phyloP scores from a whole-genome alignment of 2,797 vertebrate genomes.

The Anableps anableps region DNA sequence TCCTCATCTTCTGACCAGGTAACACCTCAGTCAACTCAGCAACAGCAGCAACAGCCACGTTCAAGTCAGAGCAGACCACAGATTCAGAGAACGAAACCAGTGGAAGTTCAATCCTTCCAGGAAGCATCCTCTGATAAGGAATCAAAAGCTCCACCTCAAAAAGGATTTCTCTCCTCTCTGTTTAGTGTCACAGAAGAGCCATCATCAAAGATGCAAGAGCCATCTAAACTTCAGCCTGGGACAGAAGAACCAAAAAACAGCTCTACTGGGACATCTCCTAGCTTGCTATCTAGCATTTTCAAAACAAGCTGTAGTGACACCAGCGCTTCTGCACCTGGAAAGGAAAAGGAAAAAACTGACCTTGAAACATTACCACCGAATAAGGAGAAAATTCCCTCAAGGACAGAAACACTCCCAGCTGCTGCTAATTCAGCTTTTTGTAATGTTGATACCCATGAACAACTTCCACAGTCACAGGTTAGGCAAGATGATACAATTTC shows the following conservation, averaged over 20 bases:
- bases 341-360: conserved; percentile 74
- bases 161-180: conserved; percentile 85
- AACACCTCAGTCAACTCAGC: conserved; percentile 48
- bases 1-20: conserved; percentile 43
- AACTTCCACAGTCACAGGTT: conserved; percentile 41
- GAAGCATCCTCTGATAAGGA: conserved; percentile 74
- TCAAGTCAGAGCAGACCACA: conserved; percentile 70
- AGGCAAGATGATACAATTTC: conserved; percentile 63
- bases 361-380: conserved; percentile 76
- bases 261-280: conserved; percentile 42
- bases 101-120: conserved; percentile 68
- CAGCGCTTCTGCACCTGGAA: conserved; percentile 30
- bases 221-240: conserved; percentile 29
- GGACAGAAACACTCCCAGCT: conserved; percentile 46
- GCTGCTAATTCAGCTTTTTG: conserved; percentile 15
- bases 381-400: conserved; percentile 48
- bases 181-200: conserved; percentile 79
- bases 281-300: conserved; percentile 75
- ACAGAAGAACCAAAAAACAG: conserved; percentile 63
- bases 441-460: conserved; percentile 21
- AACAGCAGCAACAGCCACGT: conserved; percentile 40
- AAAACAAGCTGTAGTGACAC: conserved; percentile 60
- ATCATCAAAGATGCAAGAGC: conserved; percentile 65
- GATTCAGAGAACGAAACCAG: conserved; percentile 77
- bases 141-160: conserved; percentile 68